Evolutionary conservation across 2,113 vertebrate species (phyloP).

Genomic region (Tychaedon coryphoeus): DNA sequence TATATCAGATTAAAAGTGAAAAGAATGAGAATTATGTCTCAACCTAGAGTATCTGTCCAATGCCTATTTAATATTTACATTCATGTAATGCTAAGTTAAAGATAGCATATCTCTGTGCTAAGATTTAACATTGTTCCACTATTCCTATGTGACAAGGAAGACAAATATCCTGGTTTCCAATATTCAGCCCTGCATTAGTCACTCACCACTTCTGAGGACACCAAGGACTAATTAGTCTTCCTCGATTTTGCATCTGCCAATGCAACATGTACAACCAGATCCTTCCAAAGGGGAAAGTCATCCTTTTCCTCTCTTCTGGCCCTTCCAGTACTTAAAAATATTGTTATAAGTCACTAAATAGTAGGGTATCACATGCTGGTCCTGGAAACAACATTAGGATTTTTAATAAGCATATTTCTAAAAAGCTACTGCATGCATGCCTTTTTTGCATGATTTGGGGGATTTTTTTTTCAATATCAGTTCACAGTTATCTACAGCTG

Average conservation of each 20-base stretch:
- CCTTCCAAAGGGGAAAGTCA: neutral
- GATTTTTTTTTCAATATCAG: neutral
- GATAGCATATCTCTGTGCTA: neutral
- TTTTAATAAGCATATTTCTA: neutral
- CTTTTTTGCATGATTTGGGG: neutral
- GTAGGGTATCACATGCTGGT: neutral
- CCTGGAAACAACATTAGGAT: neutral
- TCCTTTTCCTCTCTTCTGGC: neutral
- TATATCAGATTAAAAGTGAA: neutral
- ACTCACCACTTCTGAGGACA: neutral
- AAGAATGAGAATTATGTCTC: neutral
- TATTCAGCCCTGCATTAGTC: neutral
- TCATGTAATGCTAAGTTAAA: neutral
- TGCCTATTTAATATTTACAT: neutral
- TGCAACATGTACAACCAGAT: neutral
- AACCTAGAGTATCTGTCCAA: neutral
- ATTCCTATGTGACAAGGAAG: neutral
- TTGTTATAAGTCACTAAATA: neutral
- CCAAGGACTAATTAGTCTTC: neutral
- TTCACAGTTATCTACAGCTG: neutral
- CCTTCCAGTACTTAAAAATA: neutral
- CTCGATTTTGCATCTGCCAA: neutral
- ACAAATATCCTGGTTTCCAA: neutral
- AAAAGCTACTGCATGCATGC: neutral
- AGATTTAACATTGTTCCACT: neutral